Base-by-base conservation (phyloP, 2,888 invertebrate genomes). In the Diploptera punctata region DNA sequence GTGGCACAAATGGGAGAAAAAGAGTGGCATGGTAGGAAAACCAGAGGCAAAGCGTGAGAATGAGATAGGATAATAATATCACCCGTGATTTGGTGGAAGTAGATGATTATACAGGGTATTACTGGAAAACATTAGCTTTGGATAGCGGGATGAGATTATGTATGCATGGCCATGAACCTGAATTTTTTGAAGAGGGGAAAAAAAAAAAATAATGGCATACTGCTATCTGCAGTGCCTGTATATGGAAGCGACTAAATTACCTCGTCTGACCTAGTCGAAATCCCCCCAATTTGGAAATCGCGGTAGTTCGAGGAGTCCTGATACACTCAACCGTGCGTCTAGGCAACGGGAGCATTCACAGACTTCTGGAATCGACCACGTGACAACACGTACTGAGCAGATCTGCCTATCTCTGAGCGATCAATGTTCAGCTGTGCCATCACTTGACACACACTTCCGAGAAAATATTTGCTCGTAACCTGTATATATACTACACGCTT, bases 331-430 rank as follows among this genome's bases (percentile, higher is more conserved):
- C 84, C 86, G 86, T 86, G 86, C 86, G 84, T 81, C 83, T 81
- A 80, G 82, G 85, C 86, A 62, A 21, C 62, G 43, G 29, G 62
- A 43, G 38, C n/a, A 38, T 38, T 24, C 5, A 19, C 85, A 82
- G 86, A 85, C 86, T 86, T 84, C 85, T 86, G 85, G 85, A 62
- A 87, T 84, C 86, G 86, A 86, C 85, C 86, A 85, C 84, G 87
- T 87, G 87, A 87, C 85, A 86, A 86, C 87, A 87, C 87, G 84
- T 83, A 86, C 87, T 87, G 87, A 87, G 86, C 87, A 87, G 87
- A 87, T 87, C 87, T 85, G 87, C 87, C 84, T 84, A 83, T 81
- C 79, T 80, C 80, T 80, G 82, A 84, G 85, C 86, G 86, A 87
- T 87, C 87, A 84, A 73, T 73, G 73, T 68, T 67, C 73, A 73